These are phyloP conservation scores for Eupithecia insigniata DNA, from an alignment of 2,888 invertebrate genomes.

Conservation along the genomic window DNA sequence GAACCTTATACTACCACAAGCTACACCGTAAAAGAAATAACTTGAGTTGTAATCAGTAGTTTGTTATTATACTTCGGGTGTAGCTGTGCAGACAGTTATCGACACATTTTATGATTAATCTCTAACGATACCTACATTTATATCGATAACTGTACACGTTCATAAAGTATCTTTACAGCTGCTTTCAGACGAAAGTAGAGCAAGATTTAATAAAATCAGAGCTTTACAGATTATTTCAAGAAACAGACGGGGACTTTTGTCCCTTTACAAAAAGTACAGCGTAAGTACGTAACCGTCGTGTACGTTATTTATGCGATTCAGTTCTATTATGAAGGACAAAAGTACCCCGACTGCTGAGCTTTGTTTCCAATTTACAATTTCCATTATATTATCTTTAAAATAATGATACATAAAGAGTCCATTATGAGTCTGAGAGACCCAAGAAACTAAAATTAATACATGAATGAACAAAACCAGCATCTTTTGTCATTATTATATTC, in stretches of 20 bases:
- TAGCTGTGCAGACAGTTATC: not conserved
- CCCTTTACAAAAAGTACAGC: not conserved
- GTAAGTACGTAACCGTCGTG: not conserved
- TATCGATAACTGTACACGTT: not conserved
- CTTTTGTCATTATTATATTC: constrained; percentile 37
- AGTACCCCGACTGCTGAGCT: not conserved
- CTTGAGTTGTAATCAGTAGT: not conserved
- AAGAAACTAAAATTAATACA: constrained; percentile 11
- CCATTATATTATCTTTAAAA: too few relatives aligned
- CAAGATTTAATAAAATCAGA: constrained; percentile 46
- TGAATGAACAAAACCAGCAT: constrained; percentile 40
- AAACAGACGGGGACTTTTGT: not conserved
- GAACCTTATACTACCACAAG: not conserved
- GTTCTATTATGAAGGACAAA: not conserved
- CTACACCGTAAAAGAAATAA: not conserved
- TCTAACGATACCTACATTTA: too few relatives aligned
- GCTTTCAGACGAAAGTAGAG: constrained; percentile 66
- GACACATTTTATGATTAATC: not conserved
- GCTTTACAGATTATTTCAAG: not conserved
- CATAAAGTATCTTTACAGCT: constrained; percentile 53
- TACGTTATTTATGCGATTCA: not conserved
- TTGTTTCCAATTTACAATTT: constrained; percentile 4
- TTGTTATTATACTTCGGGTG: not conserved
- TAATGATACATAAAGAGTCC: not conserved
- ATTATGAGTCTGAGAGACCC: not conserved